These are phyloP conservation scores for Clinocottus analis DNA, from an alignment of 2,113 vertebrate species.

Conservation along the genomic window DNA sequence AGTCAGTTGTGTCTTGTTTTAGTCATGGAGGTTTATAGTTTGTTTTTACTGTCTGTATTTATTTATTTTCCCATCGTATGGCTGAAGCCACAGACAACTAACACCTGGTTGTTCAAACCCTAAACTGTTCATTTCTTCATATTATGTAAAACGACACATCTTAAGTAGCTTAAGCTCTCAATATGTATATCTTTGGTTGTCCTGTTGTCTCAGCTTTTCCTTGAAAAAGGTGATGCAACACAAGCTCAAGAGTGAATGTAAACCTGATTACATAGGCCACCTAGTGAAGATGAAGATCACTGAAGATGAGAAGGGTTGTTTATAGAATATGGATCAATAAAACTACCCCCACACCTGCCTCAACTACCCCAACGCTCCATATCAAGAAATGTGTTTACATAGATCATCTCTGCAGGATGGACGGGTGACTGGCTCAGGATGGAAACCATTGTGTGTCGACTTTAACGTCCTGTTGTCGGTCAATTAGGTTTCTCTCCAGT, in stretches of 20 bases:
- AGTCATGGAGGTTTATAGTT: background rate
- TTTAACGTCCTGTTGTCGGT: constrained; percentile 62
- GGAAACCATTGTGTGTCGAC: constrained; percentile 47
- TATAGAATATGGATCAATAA: background rate
- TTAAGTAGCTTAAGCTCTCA: too few relatives aligned
- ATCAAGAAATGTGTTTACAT: constrained; percentile 16
- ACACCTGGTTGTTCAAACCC: too few relatives aligned
- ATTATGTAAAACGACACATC: too few relatives aligned
- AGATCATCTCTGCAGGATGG: background rate
- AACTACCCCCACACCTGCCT: background rate
- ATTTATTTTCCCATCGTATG: too few relatives aligned
- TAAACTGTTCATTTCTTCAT: too few relatives aligned
- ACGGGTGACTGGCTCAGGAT: constrained; percentile 39
- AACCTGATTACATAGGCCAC: background rate
- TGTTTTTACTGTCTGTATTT: background rate
- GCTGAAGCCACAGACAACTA: too few relatives aligned
- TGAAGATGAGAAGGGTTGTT: background rate
- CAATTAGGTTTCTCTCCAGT: constrained; percentile 61
- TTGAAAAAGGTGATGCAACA: too few relatives aligned
- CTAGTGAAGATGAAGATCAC: too few relatives aligned
- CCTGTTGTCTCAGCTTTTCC: too few relatives aligned
- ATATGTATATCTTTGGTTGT: too few relatives aligned
- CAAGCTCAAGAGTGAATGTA: background rate
- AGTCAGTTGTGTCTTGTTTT: background rate
- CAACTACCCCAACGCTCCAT: background rate